Percentiles rank a stretch among this genome's conserved stretches.
Conservation (phyloP, 2,113 vertebrate species). For the Echinops telfairi region DNA sequence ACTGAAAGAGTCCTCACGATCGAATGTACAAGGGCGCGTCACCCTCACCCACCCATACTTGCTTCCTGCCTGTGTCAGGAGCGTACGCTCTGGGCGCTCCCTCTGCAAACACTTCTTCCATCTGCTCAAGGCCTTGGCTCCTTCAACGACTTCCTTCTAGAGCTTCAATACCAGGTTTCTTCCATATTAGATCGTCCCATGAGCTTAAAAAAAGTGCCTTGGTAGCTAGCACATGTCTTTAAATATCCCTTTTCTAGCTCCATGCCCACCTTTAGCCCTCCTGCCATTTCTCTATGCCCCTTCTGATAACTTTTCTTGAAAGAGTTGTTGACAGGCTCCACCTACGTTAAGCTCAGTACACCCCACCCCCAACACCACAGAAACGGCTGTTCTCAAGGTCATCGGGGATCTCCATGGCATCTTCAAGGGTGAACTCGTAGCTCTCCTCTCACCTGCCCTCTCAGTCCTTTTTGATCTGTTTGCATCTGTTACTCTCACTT, state of each 20-base stretch:
- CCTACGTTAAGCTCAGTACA: too few species aligned
- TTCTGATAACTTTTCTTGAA: too few species aligned
- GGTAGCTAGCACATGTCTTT: rapidly evolving
- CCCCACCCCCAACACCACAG: neutral
- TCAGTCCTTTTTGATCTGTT: neutral
- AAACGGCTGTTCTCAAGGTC: neutral
- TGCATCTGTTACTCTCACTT: too few species aligned
- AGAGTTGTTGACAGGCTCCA: neutral
- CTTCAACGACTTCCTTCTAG: neutral
- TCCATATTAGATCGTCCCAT: neutral
- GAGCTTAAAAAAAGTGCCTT: rapidly evolving
- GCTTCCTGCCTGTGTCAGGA: too few species aligned
- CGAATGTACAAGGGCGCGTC: too few species aligned
- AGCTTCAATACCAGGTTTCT: neutral
- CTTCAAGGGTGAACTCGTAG: neutral
- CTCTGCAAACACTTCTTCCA: too few species aligned
- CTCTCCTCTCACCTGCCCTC: neutral
- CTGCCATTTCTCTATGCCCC: rapidly evolving
- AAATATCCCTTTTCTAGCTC: neutral
- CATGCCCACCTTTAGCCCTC: neutral
- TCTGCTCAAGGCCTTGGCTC: neutral
- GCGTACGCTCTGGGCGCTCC: too few species aligned
- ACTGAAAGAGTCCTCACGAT: too few species aligned
- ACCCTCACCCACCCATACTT: too few species aligned
- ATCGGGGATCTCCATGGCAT: too few species aligned